A percentile compares a stretch with the other conserved stretches of the same genome.
Conservation (phyloP, 2,888 invertebrate species). For the Toxonevra muliebris region DNA sequence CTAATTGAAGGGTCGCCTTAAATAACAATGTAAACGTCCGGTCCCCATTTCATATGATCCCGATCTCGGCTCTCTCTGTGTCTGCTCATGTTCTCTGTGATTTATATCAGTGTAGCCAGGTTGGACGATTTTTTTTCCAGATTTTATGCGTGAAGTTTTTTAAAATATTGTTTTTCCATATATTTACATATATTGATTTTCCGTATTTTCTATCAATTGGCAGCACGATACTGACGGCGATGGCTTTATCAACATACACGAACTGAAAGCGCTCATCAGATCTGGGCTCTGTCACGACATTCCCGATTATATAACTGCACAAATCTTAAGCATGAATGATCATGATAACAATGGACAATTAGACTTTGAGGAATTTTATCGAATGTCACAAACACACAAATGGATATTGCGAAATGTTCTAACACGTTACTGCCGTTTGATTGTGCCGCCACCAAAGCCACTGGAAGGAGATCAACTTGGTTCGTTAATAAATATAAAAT, state of each 20-base stretch:
- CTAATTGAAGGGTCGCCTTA: too few species aligned
- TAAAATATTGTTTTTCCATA: too few species aligned
- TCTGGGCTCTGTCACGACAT: constrained; percentile 69
- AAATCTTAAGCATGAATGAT: constrained; percentile 75
- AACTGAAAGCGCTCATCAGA: constrained; percentile 67
- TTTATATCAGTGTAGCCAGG: too few species aligned
- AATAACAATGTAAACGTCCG: too few species aligned
- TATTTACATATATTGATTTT: too few species aligned
- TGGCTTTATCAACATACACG: constrained; percentile 74
- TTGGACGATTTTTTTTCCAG: too few species aligned
- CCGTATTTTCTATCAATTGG: constrained; percentile 49
- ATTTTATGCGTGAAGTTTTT: too few species aligned
- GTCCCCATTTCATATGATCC: too few species aligned
- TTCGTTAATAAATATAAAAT: constrained; percentile 32
- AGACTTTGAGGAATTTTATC: constrained; percentile 75
- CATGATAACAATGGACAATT: constrained; percentile 71
- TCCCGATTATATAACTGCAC: constrained; percentile 73
- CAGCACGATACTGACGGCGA: constrained; percentile 79
- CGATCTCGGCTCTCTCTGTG: too few species aligned
- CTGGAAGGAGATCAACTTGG: constrained; percentile 61
- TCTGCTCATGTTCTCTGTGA: too few species aligned
- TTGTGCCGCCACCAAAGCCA: constrained; percentile 61
- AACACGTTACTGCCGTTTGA: constrained; percentile 57
- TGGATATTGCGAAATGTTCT: constrained; percentile 64
- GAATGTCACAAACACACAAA: constrained; percentile 69